A percentile compares a stretch with the other conserved stretches of the same genome.
These are phyloP conservation scores for Carapus acus DNA, from an alignment of 2,797 vertebrate genomes.

Conservation along the genomic window DNA sequence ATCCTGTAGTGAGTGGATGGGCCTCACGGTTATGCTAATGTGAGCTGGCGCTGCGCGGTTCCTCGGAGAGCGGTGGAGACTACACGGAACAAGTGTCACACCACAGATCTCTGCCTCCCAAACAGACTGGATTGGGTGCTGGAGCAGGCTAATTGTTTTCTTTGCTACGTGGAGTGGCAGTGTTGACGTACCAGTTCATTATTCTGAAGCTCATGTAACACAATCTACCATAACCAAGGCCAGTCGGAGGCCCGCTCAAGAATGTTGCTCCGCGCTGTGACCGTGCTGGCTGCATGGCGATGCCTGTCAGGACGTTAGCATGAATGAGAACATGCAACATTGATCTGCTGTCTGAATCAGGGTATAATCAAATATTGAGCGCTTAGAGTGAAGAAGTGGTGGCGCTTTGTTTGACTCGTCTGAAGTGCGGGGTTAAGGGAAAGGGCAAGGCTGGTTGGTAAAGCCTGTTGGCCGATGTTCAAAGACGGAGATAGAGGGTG, in stretches of 20 bases:
- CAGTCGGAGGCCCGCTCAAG: constrained; percentile 52
- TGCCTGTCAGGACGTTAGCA: background rate
- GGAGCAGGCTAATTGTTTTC: constrained; percentile 50
- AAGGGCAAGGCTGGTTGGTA: constrained; percentile 11
- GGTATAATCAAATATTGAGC: no score
- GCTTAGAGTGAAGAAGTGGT: background rate
- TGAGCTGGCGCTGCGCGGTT: constrained; percentile 44
- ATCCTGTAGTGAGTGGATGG: constrained; percentile 65
- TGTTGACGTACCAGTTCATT: constrained; percentile 53
- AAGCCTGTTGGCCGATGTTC: constrained; percentile 7
- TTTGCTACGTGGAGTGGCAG: constrained; percentile 48
- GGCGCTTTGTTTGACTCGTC: constrained; percentile 8
- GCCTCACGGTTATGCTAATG: constrained; percentile 69
- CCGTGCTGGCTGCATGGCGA: constrained; percentile 21
- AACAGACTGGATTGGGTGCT: constrained; percentile 55
- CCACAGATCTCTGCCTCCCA: constrained; percentile 48
- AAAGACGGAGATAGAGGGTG: constrained; percentile 29
- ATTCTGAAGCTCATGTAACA: constrained; percentile 57
- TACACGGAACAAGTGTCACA: constrained; percentile 55
- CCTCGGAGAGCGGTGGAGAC: constrained; percentile 41
- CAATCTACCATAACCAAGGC: constrained; percentile 52
- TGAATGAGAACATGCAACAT: background rate
- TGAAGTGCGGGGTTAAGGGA: background rate
- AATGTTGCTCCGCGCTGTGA: constrained; percentile 33
- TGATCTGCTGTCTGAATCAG: no score